Conservation (phyloP, 2,113 vertebrate species). For the Myrmecobius fasciatus region DNA sequence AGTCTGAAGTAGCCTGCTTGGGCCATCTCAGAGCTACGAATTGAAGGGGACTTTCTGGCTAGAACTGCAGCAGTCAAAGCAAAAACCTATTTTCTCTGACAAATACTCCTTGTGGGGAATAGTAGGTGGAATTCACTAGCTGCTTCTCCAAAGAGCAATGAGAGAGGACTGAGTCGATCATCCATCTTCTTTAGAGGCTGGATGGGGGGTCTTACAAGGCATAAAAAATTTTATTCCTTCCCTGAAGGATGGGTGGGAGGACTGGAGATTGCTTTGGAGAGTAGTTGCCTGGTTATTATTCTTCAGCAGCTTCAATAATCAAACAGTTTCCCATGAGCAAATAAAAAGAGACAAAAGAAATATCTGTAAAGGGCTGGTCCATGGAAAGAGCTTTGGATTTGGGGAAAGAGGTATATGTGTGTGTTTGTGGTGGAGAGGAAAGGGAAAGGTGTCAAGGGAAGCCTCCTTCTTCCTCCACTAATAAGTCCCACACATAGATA, state of each 20-base stretch:
- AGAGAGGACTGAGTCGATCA: background rate
- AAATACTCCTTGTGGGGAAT: background rate
- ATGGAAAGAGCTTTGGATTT: background rate
- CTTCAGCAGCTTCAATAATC: background rate
- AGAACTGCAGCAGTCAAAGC: constrained; percentile 20
- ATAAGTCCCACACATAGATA: background rate
- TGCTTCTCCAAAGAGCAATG: background rate
- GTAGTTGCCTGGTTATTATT: background rate
- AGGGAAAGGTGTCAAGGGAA: background rate
- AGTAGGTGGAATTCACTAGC: background rate
- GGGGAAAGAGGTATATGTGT: background rate
- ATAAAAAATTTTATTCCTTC: constrained; percentile 1
- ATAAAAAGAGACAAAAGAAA: background rate
- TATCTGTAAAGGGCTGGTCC: background rate
- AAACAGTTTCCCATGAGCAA: background rate
- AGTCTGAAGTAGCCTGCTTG: background rate
- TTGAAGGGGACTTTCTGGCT: background rate
- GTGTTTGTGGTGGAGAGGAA: background rate
- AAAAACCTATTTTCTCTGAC: background rate
- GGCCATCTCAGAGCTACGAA: background rate
- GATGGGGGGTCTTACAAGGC: background rate
- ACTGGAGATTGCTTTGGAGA: background rate
- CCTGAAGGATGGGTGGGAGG: constrained; percentile 28
- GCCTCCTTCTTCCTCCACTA: background rate
- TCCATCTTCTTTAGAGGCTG: background rate